Conservation (phyloP, 2,888 invertebrate species). For the Hirudinaria manillensis region DNA sequence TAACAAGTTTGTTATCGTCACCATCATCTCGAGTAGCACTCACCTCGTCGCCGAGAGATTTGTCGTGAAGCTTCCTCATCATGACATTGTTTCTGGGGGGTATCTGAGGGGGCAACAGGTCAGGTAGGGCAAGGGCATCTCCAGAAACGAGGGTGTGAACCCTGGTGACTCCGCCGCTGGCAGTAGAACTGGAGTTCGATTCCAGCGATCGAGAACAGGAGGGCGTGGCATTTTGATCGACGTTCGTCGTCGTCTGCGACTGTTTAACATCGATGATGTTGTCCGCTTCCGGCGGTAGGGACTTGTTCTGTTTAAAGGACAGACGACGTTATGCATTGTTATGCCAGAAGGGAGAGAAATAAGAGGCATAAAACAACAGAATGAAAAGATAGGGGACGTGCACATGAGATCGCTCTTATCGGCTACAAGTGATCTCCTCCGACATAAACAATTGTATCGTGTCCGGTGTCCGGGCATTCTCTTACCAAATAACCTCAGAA, state of each 20-base stretch:
- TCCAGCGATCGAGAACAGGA: constrained; percentile 30
- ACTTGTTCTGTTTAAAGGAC: too few relatives aligned
- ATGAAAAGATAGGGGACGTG: too few relatives aligned
- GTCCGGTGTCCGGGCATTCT: too few relatives aligned
- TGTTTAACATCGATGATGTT: constrained; percentile 1
- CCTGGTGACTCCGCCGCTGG: background rate
- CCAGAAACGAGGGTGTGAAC: background rate
- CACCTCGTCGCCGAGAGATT: constrained; percentile 88
- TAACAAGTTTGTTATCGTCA: background rate
- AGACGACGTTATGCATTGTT: too few relatives aligned
- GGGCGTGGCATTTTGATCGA: background rate
- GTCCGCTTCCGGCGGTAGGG: background rate
- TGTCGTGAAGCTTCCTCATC: constrained; percentile 68
- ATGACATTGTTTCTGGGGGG: constrained; percentile 44
- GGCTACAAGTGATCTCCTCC: too few relatives aligned
- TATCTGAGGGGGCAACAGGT: constrained; percentile 72
- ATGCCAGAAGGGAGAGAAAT: too few relatives aligned
- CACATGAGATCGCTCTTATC: too few relatives aligned
- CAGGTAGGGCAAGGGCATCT: constrained; percentile 68
- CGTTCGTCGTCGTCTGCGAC: background rate
- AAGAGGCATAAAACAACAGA: too few relatives aligned
- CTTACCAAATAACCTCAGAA: too few relatives aligned
- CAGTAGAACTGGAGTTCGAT: constrained; percentile 10
- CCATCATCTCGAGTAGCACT: constrained; percentile 46
- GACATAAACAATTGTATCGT: too few relatives aligned